Evolutionary conservation across 1,140 invertebrate species (phyloP), one percentile per base, ranked within the genome.

Genomic region (Helicoverpa zea): DNA sequence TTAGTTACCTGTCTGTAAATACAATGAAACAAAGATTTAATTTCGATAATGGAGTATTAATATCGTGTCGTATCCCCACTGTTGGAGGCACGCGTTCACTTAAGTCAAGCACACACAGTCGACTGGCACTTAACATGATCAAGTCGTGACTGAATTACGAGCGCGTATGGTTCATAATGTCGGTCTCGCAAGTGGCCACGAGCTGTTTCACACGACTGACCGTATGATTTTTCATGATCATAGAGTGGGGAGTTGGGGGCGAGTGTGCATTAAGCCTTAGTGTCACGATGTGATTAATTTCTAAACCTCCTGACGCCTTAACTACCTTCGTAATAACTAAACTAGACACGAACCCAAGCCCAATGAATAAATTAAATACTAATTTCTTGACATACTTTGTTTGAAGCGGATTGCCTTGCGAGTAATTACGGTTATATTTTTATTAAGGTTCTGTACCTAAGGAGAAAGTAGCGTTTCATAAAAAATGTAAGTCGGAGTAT

Each of bases 341-440:
- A 90, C 90, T 86, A 90, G 90, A 90, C 88, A 90, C 88, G 90
- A 91, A 88, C 86, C 84, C 82, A 79, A 78, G 84, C 80, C 85
- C 87, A 90, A 94, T 92, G 93, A 93, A 93, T 93, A 94, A 92
- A 93, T 94, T 94, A 93, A 91, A 90, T 84, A 90, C 88, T 93
- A 93, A 94, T 93, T 92, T 92, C 91, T 94, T 93, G 91, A 93
- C 92, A 93, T 86, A 93, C 88, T 94, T 92, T 85, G 88, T 90
- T 85, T 81, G 79, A 88, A 86, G 84, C 84, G 88, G 93, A 89
- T 93, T 85, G 88, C 92, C 92, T 94, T 94, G 91, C 82, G 72
- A 83, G 89, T 94, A 92, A 92, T 94, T 91, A 88, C 85, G 78
- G 82, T 85, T 89, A 87, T 89, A 87, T 88, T 81, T 83, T 85